Evolutionary conservation across 1,140 invertebrate species (phyloP), one percentile per base, ranked within the genome.

Genomic region (Drosophila ohnishii): DNA sequence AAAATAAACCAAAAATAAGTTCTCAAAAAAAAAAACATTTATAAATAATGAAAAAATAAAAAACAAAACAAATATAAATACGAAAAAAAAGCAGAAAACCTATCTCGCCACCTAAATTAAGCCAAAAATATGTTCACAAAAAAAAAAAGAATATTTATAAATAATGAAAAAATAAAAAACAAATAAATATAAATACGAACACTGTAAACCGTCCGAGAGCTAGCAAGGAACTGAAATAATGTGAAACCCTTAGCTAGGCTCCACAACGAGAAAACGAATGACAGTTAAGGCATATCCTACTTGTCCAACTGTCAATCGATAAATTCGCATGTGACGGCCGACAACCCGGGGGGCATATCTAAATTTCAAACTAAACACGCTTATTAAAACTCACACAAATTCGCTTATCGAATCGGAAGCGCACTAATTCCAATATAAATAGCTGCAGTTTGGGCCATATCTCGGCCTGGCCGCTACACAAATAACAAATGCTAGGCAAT

Each of bases 391-490:
- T 57, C 53, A 51, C 65, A 34, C 67, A 70, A 37, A 59, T 71
- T 71, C 51, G 75, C 79, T 86, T 86, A 86, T 86, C 83, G 71
- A 50, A 66, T 58, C 66, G 76, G 61, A 86, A 82, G 79, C 83
- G 79, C 83, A 87, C 83, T 74, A 83, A 83, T 83, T 82, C 66
- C 78, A 82, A 65, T 87, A 86, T 82, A 79, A 87, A 82, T 87
- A 67, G 78, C 83, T 55, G 35, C 40, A 53, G 53, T 53, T 34
- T 35, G 32, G 22, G 35, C 5, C 13, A 42, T 42, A 19, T 53
- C 28, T 34, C 19, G 28, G 62, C 47, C 13, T 63, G 44, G 80
- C 45, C 65, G 48, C 81, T 59, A 64, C 80, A 80, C 50, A 79
- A 44, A 80, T 75, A 80, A 80, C 81, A 85, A 81, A 85, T 81